Base-by-base conservation (phyloP, 2,888 invertebrate species). In the Lapara coniferarum region DNA sequence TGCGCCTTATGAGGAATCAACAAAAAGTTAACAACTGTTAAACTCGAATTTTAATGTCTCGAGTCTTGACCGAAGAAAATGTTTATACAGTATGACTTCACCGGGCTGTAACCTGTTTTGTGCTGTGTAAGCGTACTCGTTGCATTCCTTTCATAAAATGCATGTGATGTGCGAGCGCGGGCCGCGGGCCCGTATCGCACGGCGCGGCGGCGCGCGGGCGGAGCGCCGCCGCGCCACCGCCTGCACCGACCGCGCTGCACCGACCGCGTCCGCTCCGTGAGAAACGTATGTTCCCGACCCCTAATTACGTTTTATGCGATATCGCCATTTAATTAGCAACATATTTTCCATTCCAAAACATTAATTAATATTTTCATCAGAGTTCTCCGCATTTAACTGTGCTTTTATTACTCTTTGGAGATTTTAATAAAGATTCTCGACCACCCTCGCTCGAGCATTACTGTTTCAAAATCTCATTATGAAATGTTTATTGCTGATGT, bases 301-400 rank as follows among this genome's bases (percentile, higher is more conserved):
- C 92, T 93, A 93, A 93, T 93, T 93, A 92, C 90, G 90, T 89
- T 91, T 92, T 91, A 92, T 92, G 89, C 91, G 90, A 92, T 92
- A 93, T 93, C 90, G 92, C 90, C 93, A 90, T 93, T 93, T 93
- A 92, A 93, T 93, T 93, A 93, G 93, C 92, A 91, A 92, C 91
- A 90, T 91, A 92, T 92, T 92, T 90, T 88, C 89, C 91, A 92
- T 93, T 92, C 89, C 90, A 87, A 89, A 90, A 92, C 92, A 91
- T 92, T 92, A 92, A 93, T 93, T 93, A 92, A 93, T 93, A 92
- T 92, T 92, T 93, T 92, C 92, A 92, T 91, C 91, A 89, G 91
- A 89, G 88, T 90, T 91, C 90, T 85, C 89, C 88, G 89, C 91
- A 89, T 92, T 91, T 91, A 91, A 92, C 89, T 91, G 92, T 92